Evolutionary conservation across 1,140 invertebrate species (phyloP), one percentile per base, ranked within the genome.

Genomic region (Macrobrachium nipponense): DNA sequence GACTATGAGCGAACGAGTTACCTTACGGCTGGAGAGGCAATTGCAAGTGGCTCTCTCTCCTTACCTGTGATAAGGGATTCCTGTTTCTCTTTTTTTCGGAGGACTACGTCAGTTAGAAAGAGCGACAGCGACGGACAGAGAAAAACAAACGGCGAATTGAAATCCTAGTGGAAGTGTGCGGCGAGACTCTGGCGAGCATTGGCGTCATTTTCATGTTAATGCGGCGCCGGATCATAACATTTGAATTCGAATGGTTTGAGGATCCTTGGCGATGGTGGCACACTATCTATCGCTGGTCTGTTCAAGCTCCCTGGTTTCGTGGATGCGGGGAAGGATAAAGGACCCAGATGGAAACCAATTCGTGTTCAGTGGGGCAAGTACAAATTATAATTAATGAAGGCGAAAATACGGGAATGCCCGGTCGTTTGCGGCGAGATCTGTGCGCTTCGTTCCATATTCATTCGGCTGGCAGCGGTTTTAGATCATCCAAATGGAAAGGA

Each of bases 161-260:
- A 44, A n/a, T 64, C 43, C 23, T n/a, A 27, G 0, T 14, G 27
- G 27, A 27, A 18, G 51, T 44, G 23, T 27, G 51, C 61, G 6
- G 15, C 36, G 60, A 10, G 68, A 36, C 61, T 44, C 20, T 18
- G 61, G 78, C 61, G 66, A 27, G 62, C 27, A 36, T 36, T 36
- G 1, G 1, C 27, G 27, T 36, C 61, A n/a, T 80, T 80, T 80
- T 66, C 36, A 80, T 80, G 58, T 68, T 80, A 80, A 66, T 80
- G 51, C 78, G 27, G 18, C 64, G 68, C 27, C n/a, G 68, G 61
- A 79, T 79, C 77, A 64, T 80, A 80, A 80, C 78, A 80, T 66
- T 80, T 66, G 78, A 80, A 80, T 80, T n/a, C 78, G 43, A 66
- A 80, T 80, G 64, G 78, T 14, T 14, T 61, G 3, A 27, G 58